Base-by-base conservation (phyloP, 2,797 vertebrate species). In the Sus cebifrons region DNA sequence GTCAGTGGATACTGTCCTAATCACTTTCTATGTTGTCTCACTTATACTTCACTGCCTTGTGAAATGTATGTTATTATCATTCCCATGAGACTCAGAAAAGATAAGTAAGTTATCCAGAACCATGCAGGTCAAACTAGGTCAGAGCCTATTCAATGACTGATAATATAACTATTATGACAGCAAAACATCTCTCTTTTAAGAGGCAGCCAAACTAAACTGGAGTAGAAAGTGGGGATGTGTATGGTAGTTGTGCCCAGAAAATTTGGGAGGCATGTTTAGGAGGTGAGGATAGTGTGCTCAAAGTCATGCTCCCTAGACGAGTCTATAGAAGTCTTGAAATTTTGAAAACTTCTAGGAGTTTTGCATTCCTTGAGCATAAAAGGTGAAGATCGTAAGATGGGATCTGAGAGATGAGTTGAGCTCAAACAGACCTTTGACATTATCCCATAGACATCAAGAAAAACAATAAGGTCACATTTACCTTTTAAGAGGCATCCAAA, bases 281-380 rank as follows among this genome's bases (percentile, higher is more conserved):
- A 88, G 74, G 52, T 54, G 20, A 83, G 21, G 20, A 10, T 56
- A 52, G 11, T 27, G 20, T 58, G 29, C 58, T 83, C 58, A 86
- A 93, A 88, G 17, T 7, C 67, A 87, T 16, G 23, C 52, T 52
- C 27, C 84, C 58, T 27, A 52, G 40, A 71, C 67, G 21, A 75
- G 14, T 17, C 68, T 49, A 49, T 49, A 49, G 44, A 49, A 49
- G 44, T 49, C 17, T 64, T 8, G 13, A 40, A 10, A 71, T 90
- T 93, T 68, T 73, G 60, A 20, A 21, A 81, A 67, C 27, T 91
- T 83, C 40, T 32, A 75, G 44, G 23, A 64, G 84, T n/a, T 96
- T 60, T 70, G 25, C 87, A 81, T 82, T 95, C 36, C 49, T 44
- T 73, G 77, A 71, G 40, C 16, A 86, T 52, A 62, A 73, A 60